A percentile compares a stretch with the other conserved stretches of the same genome.
These are phyloP conservation scores for Ladona fulva DNA, from an alignment of 1,140 invertebrate genomes.

Conservation along the genomic window DNA sequence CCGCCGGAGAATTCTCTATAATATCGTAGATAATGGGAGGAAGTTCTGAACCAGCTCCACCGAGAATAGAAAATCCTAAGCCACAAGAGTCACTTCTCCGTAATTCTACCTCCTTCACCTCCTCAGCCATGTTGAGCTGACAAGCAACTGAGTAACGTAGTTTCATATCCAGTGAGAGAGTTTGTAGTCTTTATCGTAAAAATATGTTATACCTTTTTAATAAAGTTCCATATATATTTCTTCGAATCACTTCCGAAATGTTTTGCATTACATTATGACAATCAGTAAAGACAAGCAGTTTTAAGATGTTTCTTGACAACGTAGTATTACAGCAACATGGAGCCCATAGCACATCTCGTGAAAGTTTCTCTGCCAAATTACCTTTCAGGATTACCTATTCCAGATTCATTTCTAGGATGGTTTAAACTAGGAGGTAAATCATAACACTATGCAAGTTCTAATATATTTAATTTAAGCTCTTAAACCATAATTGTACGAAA, in stretches of 20 bases:
- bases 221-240: no score
- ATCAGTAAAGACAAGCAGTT: background rate
- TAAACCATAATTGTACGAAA: no score
- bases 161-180: background rate
- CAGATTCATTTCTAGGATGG: conserved; percentile 65
- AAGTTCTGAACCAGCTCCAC: conserved; percentile 62
- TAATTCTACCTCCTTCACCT: conserved; percentile 66
- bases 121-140: conserved; percentile 64
- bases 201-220: no score
- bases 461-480: no score
- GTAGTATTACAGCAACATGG: conserved; percentile 44
- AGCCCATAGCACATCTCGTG: conserved; percentile 57
- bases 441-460: background rate
- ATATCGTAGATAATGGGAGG: conserved; percentile 88
- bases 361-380: conserved; percentile 69
- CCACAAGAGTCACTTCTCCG: conserved; percentile 67
- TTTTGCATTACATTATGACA: no score
- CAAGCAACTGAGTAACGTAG: background rate
- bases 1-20: conserved; percentile 81
- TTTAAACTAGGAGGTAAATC: conserved; percentile 60
- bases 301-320: background rate
- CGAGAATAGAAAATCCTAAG: conserved; percentile 80
- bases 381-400: conserved; percentile 63
- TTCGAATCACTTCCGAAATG: no score
- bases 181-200: no score